These are phyloP conservation scores for Dicaeum eximium DNA, from an alignment of 2,113 vertebrate species.

Conservation along the genomic window DNA sequence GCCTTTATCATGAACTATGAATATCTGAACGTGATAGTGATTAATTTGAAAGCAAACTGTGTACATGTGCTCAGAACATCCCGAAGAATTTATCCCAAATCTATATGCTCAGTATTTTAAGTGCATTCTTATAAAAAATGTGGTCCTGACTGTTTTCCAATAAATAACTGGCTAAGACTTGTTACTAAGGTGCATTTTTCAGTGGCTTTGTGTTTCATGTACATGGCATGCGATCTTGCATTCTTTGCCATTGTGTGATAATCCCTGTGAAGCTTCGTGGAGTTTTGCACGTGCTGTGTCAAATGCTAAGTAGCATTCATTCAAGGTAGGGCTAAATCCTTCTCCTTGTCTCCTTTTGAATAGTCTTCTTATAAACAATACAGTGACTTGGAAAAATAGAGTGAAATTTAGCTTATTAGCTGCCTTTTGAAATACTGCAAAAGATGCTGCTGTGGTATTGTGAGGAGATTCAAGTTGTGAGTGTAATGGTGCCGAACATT, in stretches of 20 bases:
- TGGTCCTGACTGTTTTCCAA: neutral
- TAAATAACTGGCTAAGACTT: neutral
- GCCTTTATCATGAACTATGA: neutral
- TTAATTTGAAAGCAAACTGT: neutral
- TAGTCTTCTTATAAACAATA: neutral
- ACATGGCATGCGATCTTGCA: accelerated
- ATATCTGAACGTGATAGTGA: neutral
- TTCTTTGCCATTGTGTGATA: neutral
- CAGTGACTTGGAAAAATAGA: neutral
- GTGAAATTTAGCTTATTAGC: neutral
- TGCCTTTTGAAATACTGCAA: neutral
- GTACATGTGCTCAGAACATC: accelerated
- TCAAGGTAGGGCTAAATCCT: neutral
- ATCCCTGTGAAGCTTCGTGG: neutral
- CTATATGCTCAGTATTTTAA: neutral
- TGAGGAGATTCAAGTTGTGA: neutral
- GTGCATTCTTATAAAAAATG: neutral
- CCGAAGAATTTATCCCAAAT: neutral
- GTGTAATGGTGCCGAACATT: neutral
- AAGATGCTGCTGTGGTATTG: neutral
- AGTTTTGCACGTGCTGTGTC: neutral
- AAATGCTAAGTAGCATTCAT: neutral
- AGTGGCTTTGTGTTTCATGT: neutral
- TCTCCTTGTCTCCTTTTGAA: neutral
- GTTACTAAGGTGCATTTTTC: neutral